Evolutionary conservation across 2,888 invertebrate genomes (phyloP).

Genomic region (Caradrina kadenii): DNA sequence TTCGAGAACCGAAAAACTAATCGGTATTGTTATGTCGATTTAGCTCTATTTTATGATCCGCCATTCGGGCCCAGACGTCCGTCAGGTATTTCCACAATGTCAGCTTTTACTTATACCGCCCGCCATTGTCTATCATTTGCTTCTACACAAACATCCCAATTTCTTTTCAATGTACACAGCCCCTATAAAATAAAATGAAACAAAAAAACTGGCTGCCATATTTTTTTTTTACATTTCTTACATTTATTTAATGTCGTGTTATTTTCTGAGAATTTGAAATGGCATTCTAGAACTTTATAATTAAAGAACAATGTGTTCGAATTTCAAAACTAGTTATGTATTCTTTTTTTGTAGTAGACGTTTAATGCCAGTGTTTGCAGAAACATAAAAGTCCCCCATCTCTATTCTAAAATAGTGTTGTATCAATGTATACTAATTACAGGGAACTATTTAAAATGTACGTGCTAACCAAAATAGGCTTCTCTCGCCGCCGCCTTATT

Average conservation of each 20-base stretch:
- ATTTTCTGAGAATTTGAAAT: slow-evolving; percentile 58
- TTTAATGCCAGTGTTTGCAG: slow-evolving; percentile 10
- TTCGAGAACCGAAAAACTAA: background rate
- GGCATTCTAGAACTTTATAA: slow-evolving; percentile 30
- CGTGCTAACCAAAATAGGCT: slow-evolving; percentile 51
- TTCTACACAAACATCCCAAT: slow-evolving; percentile 74
- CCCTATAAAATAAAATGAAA: slow-evolving; percentile 66
- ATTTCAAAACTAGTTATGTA: slow-evolving; percentile 35
- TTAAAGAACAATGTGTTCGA: slow-evolving; percentile 41
- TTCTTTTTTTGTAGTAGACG: slow-evolving; percentile 15
- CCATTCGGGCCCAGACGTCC: slow-evolving; percentile 58
- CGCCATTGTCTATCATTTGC: slow-evolving; percentile 77
- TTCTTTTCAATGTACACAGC: slow-evolving; percentile 71
- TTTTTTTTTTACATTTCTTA: slow-evolving; percentile 48
- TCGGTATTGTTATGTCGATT: slow-evolving; percentile 23
- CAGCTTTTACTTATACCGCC: slow-evolving; percentile 66
- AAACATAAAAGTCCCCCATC: slow-evolving; percentile 14
- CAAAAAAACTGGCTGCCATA: slow-evolving; percentile 39
- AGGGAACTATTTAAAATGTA: slow-evolving; percentile 42
- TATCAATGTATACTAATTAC: slow-evolving; percentile 52
- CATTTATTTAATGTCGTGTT: slow-evolving; percentile 37
- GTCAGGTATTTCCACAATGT: slow-evolving; percentile 67
- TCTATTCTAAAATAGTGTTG: slow-evolving; percentile 40
- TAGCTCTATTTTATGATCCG: slow-evolving; percentile 48
- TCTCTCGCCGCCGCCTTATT: slow-evolving; percentile 49